Conservation (phyloP, 2,888 invertebrate species). For the Chymomyza amoena region DNA sequence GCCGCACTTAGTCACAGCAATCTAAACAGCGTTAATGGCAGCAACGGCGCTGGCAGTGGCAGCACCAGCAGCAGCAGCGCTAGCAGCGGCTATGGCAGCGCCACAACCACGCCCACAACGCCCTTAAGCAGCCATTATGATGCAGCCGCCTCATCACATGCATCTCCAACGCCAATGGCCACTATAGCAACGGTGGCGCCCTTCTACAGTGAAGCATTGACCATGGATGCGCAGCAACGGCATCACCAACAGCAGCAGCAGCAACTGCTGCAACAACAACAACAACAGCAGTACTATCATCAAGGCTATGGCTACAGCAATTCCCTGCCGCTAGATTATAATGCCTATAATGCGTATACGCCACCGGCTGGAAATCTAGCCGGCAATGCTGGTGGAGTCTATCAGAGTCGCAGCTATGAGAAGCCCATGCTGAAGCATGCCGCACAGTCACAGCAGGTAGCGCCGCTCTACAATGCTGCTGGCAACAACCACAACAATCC, state of each 20-base stretch:
- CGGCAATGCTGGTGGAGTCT: background rate
- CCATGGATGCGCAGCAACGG: conserved; percentile 52
- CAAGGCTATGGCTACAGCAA: conserved; percentile 53
- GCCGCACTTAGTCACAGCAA: conserved; percentile 32
- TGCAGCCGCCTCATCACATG: conserved; percentile 30
- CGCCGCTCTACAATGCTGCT: background rate
- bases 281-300: conserved; percentile 51
- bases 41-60: conserved; percentile 13
- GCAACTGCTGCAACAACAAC: conserved; percentile 43
- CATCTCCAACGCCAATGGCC: conserved; percentile 53
- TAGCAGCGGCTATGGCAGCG: conserved; percentile 74
- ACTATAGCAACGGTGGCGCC: conserved; percentile 68
- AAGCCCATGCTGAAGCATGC: conserved; percentile 23
- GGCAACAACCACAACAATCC: conserved; percentile 1
- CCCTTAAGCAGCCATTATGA: conserved; percentile 47
- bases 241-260: conserved; percentile 52
- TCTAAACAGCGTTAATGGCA: conserved; percentile 30
- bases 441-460: background rate
- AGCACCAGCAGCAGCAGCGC: conserved; percentile 62
- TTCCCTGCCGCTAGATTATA: conserved; percentile 49
- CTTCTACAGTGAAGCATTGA: conserved; percentile 69
- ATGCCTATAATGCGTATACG: conserved; percentile 28
- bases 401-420: conserved; percentile 30
- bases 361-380: conserved; percentile 7
- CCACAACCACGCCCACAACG: conserved; percentile 68